Evolutionary conservation across 2,888 invertebrate species (phyloP).

Genomic region (Morpho achilles): DNA sequence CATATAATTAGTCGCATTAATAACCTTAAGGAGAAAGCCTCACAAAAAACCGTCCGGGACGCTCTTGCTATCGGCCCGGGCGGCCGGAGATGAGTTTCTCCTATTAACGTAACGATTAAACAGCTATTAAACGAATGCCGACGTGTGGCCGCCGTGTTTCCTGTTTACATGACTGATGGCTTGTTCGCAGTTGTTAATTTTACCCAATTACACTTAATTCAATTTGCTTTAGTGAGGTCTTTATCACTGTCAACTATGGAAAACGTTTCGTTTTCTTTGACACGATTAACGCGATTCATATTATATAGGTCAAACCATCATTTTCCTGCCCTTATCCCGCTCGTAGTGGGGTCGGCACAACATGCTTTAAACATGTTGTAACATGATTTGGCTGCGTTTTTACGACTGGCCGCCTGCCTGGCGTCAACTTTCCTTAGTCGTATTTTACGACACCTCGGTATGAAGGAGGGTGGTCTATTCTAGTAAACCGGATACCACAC

Average conservation of each 20-base stretch:
- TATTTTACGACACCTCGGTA: too few species aligned
- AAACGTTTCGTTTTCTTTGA: constrained; percentile 2
- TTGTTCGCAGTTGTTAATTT: constrained; percentile 22
- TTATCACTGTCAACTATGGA: constrained; percentile 13
- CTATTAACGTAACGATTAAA: constrained; percentile 64
- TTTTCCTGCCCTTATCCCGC: too few species aligned
- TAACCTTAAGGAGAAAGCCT: constrained; percentile 36
- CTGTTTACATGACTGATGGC: constrained; percentile 43
- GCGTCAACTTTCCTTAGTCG: too few species aligned
- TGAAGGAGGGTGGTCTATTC: too few species aligned
- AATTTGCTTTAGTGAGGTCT: constrained; percentile 16
- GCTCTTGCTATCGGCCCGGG: constrained; percentile 29
- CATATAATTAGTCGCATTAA: constrained; percentile 25
- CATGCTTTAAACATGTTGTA: too few species aligned
- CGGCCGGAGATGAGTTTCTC: constrained; percentile 58
- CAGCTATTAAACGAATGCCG: constrained; percentile 60
- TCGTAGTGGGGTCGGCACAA: too few species aligned
- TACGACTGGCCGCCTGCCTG: too few species aligned
- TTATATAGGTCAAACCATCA: too few species aligned
- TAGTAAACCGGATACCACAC: too few species aligned
- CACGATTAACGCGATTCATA: constrained; percentile 1
- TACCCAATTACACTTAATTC: constrained; percentile 25
- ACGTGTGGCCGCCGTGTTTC: constrained; percentile 44
- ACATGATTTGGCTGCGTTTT: too few species aligned
- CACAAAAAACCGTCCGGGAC: constrained; percentile 35